These are phyloP conservation scores for Corythoichthys intestinalis DNA, from an alignment of 2,113 vertebrate species.

Conservation along the genomic window DNA sequence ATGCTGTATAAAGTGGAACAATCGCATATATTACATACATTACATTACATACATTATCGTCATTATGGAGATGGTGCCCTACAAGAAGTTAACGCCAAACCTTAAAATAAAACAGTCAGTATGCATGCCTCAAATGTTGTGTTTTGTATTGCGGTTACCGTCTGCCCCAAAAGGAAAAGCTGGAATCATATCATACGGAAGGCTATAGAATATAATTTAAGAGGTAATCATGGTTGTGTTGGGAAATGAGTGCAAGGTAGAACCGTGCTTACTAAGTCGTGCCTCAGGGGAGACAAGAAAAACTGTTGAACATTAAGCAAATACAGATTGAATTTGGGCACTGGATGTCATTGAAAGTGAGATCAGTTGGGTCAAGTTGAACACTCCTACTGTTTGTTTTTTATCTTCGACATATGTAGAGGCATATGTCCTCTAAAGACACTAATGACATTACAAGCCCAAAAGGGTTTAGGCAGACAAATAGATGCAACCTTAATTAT, in stretches of 20 bases:
- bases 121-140: constrained; percentile 29
- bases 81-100: constrained; percentile 14
- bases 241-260: neutral
- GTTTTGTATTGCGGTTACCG: constrained; percentile 25
- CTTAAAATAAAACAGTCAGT: constrained; percentile 14
- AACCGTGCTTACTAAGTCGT: constrained; percentile 13
- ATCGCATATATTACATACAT: neutral
- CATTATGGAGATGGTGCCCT: neutral
- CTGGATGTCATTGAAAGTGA: constrained; percentile 29
- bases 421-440: constrained; percentile 49
- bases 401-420: constrained; percentile 37
- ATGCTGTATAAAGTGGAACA: neutral
- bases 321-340: constrained; percentile 24
- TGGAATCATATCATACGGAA: constrained; percentile 28
- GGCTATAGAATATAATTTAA: constrained; percentile 22
- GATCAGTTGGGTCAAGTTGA: constrained; percentile 13
- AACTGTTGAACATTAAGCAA: constrained; percentile 31
- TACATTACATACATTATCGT: neutral
- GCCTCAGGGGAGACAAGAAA: constrained; percentile 23
- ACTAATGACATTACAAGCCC: constrained; percentile 41
- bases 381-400: constrained; percentile 21
- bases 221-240: constrained; percentile 11
- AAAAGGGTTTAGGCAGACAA: constrained; percentile 30
- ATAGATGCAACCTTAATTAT: constrained; percentile 38
- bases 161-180: constrained; percentile 18